These are phyloP conservation scores for Meles meles DNA, from an alignment of 2,113 vertebrate species.

Conservation along the genomic window DNA sequence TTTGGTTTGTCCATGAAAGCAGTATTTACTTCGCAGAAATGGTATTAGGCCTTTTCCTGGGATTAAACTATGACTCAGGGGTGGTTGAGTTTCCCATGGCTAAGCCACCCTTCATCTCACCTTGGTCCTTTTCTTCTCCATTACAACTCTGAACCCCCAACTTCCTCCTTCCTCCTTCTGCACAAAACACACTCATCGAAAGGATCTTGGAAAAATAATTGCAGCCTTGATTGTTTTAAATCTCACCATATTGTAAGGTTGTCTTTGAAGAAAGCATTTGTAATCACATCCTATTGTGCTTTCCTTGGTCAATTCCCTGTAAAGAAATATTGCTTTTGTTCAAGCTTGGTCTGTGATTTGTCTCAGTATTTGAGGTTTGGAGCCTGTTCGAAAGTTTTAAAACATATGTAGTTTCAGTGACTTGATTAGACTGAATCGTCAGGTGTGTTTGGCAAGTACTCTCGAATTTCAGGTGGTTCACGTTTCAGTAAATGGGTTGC, in stretches of 20 bases:
- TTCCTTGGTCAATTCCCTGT: neutral
- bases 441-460: neutral
- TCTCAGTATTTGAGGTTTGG: neutral
- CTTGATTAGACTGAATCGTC: neutral
- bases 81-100: neutral
- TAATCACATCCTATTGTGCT: neutral
- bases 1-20: neutral
- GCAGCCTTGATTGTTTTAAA: neutral
- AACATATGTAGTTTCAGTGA: neutral
- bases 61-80: neutral
- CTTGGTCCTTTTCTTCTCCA: neutral
- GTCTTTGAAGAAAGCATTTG: neutral
- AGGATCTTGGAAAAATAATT: neutral
- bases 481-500: neutral
- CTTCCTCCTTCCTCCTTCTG: neutral
- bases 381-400: neutral
- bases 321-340: neutral
- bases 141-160: neutral
- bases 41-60: neutral
- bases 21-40: neutral
- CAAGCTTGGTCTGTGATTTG: neutral
- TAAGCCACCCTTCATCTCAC: rapidly evolving
- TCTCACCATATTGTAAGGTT: neutral
- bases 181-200: neutral
- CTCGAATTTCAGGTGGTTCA: neutral